These are phyloP conservation scores for Dryococelus australis DNA, from an alignment of 2,888 invertebrate genomes.

Conservation along the genomic window DNA sequence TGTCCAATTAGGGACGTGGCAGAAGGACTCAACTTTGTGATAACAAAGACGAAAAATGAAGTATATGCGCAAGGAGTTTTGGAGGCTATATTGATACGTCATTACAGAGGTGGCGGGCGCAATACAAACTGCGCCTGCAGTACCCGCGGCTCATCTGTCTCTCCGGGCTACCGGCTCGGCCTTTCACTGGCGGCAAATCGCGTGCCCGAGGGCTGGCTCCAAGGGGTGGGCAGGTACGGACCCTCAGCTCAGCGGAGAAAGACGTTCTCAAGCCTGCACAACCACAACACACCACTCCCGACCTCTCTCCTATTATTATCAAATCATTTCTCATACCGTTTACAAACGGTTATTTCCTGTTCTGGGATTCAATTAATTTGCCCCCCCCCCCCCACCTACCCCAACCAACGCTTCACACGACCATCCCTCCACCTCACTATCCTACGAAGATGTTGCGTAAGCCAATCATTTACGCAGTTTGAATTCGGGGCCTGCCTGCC, in stretches of 20 bases:
- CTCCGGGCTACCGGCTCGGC: not conserved
- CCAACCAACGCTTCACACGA: not conserved
- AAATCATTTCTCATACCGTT: not conserved
- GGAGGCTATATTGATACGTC: too few species aligned
- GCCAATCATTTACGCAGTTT: not conserved
- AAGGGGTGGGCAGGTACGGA: not conserved
- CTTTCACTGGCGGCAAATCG: not conserved
- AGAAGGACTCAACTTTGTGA: too few species aligned
- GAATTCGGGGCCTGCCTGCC: not conserved
- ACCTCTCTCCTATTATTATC: not conserved
- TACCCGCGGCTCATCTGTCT: not conserved
- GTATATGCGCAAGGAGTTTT: too few species aligned
- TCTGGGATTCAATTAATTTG: not conserved
- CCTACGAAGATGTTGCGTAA: not conserved
- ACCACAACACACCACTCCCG: not conserved
- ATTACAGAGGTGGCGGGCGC: not conserved
- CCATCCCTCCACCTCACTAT: not conserved
- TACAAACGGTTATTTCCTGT: slow-evolving; percentile 5
- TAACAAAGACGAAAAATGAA: too few species aligned
- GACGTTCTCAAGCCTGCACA: not conserved
- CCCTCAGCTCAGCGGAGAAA: not conserved
- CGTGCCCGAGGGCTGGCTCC: not conserved
- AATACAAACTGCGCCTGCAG: not conserved
- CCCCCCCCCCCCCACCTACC: not conserved
- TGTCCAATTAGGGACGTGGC: too few species aligned